Conservation (phyloP, 2,797 vertebrate genomes). For the Crenichthys baileyi region DNA sequence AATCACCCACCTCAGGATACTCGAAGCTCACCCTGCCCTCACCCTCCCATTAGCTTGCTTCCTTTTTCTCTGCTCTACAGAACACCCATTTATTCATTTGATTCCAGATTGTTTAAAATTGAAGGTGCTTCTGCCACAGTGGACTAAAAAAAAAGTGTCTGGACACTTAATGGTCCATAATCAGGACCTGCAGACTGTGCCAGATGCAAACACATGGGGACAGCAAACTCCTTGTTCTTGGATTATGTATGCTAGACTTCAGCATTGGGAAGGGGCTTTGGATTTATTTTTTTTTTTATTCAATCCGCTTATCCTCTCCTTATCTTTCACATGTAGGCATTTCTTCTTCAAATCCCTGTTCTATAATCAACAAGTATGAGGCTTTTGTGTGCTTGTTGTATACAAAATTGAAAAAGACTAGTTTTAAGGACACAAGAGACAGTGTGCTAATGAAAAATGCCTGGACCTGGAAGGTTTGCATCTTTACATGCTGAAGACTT, state of each 20-base stretch:
- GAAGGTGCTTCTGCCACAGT: slow-evolving; percentile 29
- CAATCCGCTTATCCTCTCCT: slow-evolving; percentile 18
- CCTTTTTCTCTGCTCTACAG: slow-evolving; percentile 24
- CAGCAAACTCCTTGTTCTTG: slow-evolving; percentile 24
- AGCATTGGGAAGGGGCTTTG: slow-evolving; percentile 21
- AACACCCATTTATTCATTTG: slow-evolving; percentile 36
- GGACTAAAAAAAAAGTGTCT: slow-evolving; percentile 17
- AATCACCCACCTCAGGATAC: slow-evolving; percentile 68
- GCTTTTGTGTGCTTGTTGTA: slow-evolving; percentile 29
- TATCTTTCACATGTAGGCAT: slow-evolving; percentile 20
- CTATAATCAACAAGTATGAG: slow-evolving; percentile 21
- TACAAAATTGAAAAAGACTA: slow-evolving; percentile 29
- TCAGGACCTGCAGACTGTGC: slow-evolving; percentile 30
- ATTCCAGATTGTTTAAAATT: slow-evolving; percentile 8
- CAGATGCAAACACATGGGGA: slow-evolving; percentile 22
- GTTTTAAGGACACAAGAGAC: slow-evolving; percentile 23
- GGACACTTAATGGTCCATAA: slow-evolving; percentile 19
- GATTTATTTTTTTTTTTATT: slow-evolving; percentile 51
- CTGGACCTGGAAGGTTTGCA: slow-evolving; percentile 45
- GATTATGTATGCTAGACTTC: slow-evolving; percentile 36
- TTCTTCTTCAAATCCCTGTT: slow-evolving; percentile 16
- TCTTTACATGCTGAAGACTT: slow-evolving; percentile 28
- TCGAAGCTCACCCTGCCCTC: slow-evolving; percentile 42
- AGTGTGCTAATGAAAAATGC: slow-evolving; percentile 26
- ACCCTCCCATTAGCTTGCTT: slow-evolving; percentile 20